Evolutionary conservation across 2,113 vertebrate genomes (phyloP).

Genomic region (Recurvirostra avosetta): DNA sequence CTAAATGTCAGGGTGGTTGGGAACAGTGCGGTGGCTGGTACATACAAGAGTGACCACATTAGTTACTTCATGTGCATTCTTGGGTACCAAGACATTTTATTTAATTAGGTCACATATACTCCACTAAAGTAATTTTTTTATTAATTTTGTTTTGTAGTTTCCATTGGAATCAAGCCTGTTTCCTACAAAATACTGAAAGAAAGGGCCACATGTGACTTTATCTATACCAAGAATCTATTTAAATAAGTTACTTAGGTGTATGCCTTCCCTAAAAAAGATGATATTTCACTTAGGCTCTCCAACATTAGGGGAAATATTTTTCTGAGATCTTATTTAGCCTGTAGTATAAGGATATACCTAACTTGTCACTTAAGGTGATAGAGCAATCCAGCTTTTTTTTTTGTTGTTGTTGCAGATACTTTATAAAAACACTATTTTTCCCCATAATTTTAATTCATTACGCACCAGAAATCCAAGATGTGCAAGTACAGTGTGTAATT

Average conservation of each 20-base stretch:
- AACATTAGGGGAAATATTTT: not conserved
- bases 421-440: not conserved
- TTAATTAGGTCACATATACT: not conserved
- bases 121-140: not conserved
- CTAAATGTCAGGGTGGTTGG: not conserved
- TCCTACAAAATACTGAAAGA: not conserved
- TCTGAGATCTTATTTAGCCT: not conserved
- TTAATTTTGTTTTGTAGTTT: not conserved
- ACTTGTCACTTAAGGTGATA: not conserved
- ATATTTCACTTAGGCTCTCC: not conserved
- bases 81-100: not conserved
- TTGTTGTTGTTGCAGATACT: too few species aligned
- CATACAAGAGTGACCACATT: not conserved
- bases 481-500: not conserved
- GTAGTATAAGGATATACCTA: not conserved
- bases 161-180: not conserved
- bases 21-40: not conserved
- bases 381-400: not conserved
- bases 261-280: not conserved
- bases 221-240: not conserved
- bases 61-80: not conserved
- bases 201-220: not conserved
- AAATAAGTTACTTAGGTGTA: not conserved
- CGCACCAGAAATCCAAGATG: not conserved
- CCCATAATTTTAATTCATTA: not conserved